Conservation (phyloP, 1,140 invertebrate genomes). For the Ladona fulva region DNA sequence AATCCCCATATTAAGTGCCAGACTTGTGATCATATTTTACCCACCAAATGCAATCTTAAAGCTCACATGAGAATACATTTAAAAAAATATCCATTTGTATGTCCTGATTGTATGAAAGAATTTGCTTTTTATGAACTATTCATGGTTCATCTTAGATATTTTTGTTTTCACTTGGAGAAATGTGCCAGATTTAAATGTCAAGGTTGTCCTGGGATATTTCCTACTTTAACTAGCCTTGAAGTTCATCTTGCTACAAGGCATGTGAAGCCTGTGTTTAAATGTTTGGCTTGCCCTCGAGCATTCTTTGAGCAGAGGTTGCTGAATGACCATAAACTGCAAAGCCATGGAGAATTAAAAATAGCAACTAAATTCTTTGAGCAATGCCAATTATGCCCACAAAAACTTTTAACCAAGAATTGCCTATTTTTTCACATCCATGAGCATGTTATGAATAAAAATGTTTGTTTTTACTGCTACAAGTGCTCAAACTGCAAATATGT, state of each 20-base stretch:
- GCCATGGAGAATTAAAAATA: neutral
- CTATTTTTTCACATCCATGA: constrained; percentile 16
- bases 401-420: constrained; percentile 14
- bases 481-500: constrained; percentile 16
- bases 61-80: constrained; percentile 1
- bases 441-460: neutral
- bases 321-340: constrained; percentile 15
- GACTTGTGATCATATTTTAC: neutral
- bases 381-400: constrained; percentile 18
- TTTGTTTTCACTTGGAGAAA: constrained; percentile 12
- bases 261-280: constrained; percentile 18
- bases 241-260: constrained; percentile 16
- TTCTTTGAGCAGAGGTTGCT: constrained; percentile 12
- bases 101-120: constrained; percentile 6
- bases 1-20: neutral
- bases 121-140: neutral
- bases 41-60: neutral
- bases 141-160: constrained; percentile 6
- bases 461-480: constrained; percentile 13
- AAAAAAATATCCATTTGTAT: constrained; percentile 11
- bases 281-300: constrained; percentile 16
- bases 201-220: neutral
- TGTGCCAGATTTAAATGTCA: neutral
- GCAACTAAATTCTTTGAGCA: constrained; percentile 14
- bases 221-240: neutral